These are phyloP conservation scores for Danio choprae DNA, from an alignment of 2,797 vertebrate genomes.

Conservation along the genomic window DNA sequence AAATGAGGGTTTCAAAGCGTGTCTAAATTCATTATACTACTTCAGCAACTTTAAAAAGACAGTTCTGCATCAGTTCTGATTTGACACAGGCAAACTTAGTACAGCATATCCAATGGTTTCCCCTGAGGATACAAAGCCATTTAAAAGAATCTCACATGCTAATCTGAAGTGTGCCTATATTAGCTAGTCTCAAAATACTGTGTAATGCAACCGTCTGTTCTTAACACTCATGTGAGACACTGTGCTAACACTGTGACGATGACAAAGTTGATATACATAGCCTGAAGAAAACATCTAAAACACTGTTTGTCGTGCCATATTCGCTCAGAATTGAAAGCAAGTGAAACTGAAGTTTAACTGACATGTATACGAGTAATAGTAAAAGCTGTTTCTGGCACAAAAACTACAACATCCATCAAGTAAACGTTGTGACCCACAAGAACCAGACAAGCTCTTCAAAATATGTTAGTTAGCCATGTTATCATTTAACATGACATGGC, in stretches of 20 bases:
- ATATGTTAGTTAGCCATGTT: neutral
- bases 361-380: no score
- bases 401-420: neutral
- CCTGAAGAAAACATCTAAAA: neutral
- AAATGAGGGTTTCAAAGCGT: neutral
- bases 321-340: neutral
- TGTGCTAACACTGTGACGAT: no score
- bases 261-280: neutral
- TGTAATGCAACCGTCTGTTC: slow-evolving; percentile 27
- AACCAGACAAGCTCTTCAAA: neutral
- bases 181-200: slow-evolving; percentile 22
- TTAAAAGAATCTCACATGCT: neutral
- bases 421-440: neutral
- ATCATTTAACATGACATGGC: neutral
- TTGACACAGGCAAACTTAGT: slow-evolving; percentile 5
- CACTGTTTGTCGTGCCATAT: neutral
- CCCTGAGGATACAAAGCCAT: slow-evolving; percentile 28
- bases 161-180: slow-evolving; percentile 11
- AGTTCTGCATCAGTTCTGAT: slow-evolving; percentile 6
- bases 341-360: neutral
- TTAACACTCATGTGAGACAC: slow-evolving; percentile 3
- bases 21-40: neutral
- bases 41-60: slow-evolving; percentile 10
- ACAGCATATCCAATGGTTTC: slow-evolving; percentile 25
- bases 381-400: neutral